Evolutionary conservation across 2,888 invertebrate genomes (phyloP), one percentile per base, ranked within the genome.

Genomic region (Scaptomyza cyrtandrae): DNA sequence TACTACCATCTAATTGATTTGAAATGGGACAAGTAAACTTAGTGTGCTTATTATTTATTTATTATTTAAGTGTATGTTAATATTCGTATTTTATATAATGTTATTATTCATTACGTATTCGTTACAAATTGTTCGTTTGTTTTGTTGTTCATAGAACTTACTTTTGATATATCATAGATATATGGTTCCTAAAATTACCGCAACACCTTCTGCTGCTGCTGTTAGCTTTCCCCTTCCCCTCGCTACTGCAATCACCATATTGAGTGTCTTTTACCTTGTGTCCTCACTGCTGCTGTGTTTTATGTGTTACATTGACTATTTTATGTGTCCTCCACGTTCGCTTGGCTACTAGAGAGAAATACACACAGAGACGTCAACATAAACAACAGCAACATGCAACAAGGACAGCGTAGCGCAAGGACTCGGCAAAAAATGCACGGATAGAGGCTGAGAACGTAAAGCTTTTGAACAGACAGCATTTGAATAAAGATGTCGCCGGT

Each of bases 81-180:
- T 48, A 55, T 49, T 49, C 53, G 24, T 48, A 41, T 14, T 9
- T 46, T 4, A 33, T 16, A 58, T n/a, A 37, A 75, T 10, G 13
- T 24, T 24, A 33, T 53, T 39, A 43, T 49, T 54, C 41, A n/a
- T 52, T 54, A 69, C 29, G 53, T 75, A 66, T 62, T 78, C 71
- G 71, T 71, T 71, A 77, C 68, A 72, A 75, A 71, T 88, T 67
- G 79, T 78, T 86, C 71, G 79, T 58, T 88, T 86, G 62, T 72
- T 86, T 77, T 86, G 75, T 80, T 93, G 97, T 97, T 97, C 97
- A 97, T 96, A 97, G 97, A 97, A 97, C 97, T 95, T 97, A 97
- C 97, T 94, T 94, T 93, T 95, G 95, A 97, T 97, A 97, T 97
- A 97, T 97, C 97, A 97, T 97, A 96, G 97, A 97, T 97, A 97